These are phyloP conservation scores for Corella eumyota DNA, from an alignment of 23 tunicate species.

Conservation along the genomic window DNA sequence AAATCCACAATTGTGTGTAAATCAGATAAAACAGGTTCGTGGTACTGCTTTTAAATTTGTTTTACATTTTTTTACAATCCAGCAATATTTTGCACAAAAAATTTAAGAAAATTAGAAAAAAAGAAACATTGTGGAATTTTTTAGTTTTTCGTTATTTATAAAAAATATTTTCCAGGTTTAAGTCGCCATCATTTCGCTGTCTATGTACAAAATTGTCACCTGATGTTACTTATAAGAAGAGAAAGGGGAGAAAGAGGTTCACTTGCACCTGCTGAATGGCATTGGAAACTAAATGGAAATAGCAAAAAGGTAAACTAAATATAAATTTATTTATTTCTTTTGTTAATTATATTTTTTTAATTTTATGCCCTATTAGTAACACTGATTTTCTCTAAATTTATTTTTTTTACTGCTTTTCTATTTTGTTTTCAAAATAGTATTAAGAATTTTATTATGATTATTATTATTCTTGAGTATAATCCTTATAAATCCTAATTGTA, in stretches of 20 bases:
- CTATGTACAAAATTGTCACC: slow-evolving; percentile 37
- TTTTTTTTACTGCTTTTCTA: too few species aligned
- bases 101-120: too few species aligned
- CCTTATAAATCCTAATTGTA: too few species aligned
- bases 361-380: neutral
- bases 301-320: slow-evolving; percentile 1
- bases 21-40: slow-evolving; percentile 28
- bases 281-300: slow-evolving; percentile 42
- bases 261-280: slow-evolving; percentile 62
- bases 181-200: slow-evolving; percentile 59
- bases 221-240: slow-evolving; percentile 34
- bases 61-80: too few species aligned
- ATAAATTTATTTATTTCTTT: neutral
- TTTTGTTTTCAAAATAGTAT: too few species aligned
- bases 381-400: neutral
- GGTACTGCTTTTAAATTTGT: too few species aligned
- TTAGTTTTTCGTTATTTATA: too few species aligned
- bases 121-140: too few species aligned
- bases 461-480: too few species aligned
- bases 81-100: too few species aligned
- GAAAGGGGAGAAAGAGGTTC: slow-evolving; percentile 4
- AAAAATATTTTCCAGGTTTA: slow-evolving; percentile 19
- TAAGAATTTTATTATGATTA: too few species aligned
- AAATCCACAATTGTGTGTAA: slow-evolving; percentile 39
- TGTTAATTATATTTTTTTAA: neutral